Evolutionary conservation across 2,888 invertebrate genomes (phyloP).

Genomic region (Celastrina argiolus): DNA sequence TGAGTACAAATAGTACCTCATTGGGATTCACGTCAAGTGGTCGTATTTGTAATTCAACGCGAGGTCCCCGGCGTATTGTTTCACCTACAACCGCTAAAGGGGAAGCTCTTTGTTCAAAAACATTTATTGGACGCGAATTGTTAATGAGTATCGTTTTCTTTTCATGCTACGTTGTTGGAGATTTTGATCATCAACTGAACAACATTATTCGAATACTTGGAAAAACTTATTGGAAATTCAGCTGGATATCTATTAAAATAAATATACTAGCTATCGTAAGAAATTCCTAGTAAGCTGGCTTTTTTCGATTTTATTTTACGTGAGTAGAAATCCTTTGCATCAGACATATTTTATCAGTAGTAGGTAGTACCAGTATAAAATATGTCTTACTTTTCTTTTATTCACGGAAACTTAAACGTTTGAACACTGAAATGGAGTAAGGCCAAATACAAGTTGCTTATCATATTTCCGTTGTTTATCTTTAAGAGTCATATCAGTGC

Average conservation of each 20-base stretch:
- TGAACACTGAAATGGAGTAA: background rate
- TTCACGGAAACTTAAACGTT: background rate
- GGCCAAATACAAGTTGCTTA: conserved; percentile 13
- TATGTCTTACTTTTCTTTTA: background rate
- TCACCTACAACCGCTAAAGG: conserved; percentile 55
- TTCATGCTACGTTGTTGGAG: conserved; percentile 5
- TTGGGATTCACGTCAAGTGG: conserved; percentile 71
- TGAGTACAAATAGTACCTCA: conserved; percentile 50
- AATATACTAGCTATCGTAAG: no score
- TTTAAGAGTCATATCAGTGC: conserved; percentile 14
- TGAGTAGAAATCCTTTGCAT: background rate
- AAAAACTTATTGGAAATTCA: background rate
- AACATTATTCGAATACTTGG: background rate
- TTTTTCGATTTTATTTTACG: no score
- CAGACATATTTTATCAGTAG: background rate
- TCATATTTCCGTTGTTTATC: conserved; percentile 14
- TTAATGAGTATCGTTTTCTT: conserved; percentile 40
- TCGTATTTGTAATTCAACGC: conserved; percentile 74
- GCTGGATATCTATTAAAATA: background rate
- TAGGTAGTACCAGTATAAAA: background rate
- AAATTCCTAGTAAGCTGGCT: no score
- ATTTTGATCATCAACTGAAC: background rate
- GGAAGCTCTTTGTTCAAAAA: conserved; percentile 45
- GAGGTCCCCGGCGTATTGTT: conserved; percentile 66
- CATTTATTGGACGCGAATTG: conserved; percentile 42